A percentile compares a stretch with the other conserved stretches of the same genome.
Conservation (phyloP, 2,888 invertebrate genomes). For the Dasysyrphus tricinctus region DNA sequence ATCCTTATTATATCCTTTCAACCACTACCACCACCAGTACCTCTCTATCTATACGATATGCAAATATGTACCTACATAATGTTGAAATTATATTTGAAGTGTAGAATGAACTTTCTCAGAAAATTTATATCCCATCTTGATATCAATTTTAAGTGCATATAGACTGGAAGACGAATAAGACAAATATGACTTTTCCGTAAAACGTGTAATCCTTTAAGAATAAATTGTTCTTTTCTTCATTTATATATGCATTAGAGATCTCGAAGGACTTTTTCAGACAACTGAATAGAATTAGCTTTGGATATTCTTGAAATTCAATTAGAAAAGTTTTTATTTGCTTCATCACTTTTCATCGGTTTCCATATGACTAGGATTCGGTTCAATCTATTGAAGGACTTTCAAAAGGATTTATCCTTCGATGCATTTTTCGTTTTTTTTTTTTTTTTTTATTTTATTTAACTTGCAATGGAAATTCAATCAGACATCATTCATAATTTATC, state of each 20-base stretch:
- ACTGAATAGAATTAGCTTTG: constrained; percentile 46
- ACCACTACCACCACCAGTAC: no score
- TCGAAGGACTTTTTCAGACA: constrained; percentile 14
- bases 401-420: constrained; percentile 27
- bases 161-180: constrained; percentile 2
- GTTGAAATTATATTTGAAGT: constrained; percentile 3
- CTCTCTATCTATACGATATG: background rate
- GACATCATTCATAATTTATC: constrained; percentile 71
- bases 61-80: constrained; percentile 17
- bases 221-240: background rate
- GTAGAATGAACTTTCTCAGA: background rate
- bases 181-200: constrained; percentile 33
- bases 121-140: background rate
- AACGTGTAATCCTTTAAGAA: constrained; percentile 29
- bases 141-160: background rate
- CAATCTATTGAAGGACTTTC: constrained; percentile 44
- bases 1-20: constrained; percentile 1
- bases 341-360: constrained; percentile 61
- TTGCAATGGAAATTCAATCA: constrained; percentile 68
- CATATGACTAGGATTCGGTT: background rate
- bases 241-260: background rate
- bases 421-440: constrained; percentile 20
- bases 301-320: constrained; percentile 68
- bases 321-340: constrained; percentile 70
- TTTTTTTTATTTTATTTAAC: constrained; percentile 20